A percentile compares a stretch with the other conserved stretches of the same genome.
These are phyloP conservation scores for Mormyrops boulengeri DNA, from an alignment of 2,797 vertebrate genomes.

Conservation along the genomic window DNA sequence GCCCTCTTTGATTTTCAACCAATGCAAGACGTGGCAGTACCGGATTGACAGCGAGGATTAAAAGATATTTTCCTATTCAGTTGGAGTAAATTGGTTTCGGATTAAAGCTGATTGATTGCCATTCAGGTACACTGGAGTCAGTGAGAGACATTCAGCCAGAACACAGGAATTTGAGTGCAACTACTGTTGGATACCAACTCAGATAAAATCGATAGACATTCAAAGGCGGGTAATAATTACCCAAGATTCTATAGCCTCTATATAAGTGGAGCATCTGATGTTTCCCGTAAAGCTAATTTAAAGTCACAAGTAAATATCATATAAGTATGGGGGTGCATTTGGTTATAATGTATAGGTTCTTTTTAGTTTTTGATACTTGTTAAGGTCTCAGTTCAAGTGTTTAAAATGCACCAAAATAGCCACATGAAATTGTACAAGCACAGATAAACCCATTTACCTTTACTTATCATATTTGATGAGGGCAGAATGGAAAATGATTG, in stretches of 20 bases:
- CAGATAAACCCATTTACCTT: neutral
- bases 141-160: conserved; percentile 57
- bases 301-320: neutral
- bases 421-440: neutral
- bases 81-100: conserved; percentile 68
- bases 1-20: conserved; percentile 58
- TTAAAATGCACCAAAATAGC: neutral
- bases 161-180: conserved; percentile 56
- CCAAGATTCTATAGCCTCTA: neutral
- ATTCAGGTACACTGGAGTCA: conserved; percentile 57
- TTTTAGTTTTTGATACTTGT: neutral
- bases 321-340: neutral
- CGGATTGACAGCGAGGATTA: conserved; percentile 64
- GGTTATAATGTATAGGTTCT: neutral
- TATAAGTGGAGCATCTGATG: conserved; percentile 27
- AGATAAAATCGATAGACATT: conserved; percentile 59
- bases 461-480: neutral
- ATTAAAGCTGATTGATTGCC: conserved; percentile 68
- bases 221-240: conserved; percentile 45
- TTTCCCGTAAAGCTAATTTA: conserved; percentile 21
- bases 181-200: conserved; percentile 55
- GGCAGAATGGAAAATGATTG: neutral
- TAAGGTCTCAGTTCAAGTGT: neutral
- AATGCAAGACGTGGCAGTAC: conserved; percentile 54
- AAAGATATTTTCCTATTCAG: conserved; percentile 70